Conservation (phyloP, 2,113 vertebrate genomes). For the Istiophorus platypterus region DNA sequence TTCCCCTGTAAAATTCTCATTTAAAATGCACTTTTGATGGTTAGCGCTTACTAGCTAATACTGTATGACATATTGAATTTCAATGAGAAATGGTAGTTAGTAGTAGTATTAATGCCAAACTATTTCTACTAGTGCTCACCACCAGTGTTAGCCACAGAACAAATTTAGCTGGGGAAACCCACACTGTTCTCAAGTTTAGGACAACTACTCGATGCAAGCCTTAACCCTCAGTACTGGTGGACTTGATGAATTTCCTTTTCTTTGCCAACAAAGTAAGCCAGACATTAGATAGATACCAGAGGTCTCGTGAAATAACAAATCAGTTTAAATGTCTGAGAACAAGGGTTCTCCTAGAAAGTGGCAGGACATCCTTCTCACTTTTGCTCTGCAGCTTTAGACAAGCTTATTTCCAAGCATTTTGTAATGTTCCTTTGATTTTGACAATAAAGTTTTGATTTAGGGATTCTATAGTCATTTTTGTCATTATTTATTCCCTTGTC, state of each 20-base stretch:
- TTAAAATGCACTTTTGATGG: background rate
- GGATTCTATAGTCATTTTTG: background rate
- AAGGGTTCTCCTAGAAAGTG: background rate
- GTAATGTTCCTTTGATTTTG: background rate
- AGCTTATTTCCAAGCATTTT: background rate
- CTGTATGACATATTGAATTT: background rate
- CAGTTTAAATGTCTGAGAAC: slow-evolving; percentile 1
- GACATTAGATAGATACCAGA: slow-evolving; percentile 16
- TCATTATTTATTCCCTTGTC: background rate
- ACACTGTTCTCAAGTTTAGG: background rate
- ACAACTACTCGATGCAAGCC: background rate
- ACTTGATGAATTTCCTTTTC: slow-evolving; percentile 14
- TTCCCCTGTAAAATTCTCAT: background rate
- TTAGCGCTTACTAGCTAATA: background rate
- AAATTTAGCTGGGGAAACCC: background rate
- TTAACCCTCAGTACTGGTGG: background rate
- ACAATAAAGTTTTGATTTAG: background rate
- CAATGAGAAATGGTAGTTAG: background rate
- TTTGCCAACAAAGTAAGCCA: slow-evolving; percentile 22
- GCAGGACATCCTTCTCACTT: background rate
- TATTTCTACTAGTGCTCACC: too few relatives aligned
- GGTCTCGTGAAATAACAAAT: slow-evolving; percentile 22
- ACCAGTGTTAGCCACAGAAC: background rate
- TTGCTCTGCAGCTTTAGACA: background rate
- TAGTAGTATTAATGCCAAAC: background rate